A percentile compares a stretch with the other conserved stretches of the same genome.
These are phyloP conservation scores for Drosophila tsacasi DNA, from an alignment of 1,140 invertebrate genomes.

Conservation along the genomic window DNA sequence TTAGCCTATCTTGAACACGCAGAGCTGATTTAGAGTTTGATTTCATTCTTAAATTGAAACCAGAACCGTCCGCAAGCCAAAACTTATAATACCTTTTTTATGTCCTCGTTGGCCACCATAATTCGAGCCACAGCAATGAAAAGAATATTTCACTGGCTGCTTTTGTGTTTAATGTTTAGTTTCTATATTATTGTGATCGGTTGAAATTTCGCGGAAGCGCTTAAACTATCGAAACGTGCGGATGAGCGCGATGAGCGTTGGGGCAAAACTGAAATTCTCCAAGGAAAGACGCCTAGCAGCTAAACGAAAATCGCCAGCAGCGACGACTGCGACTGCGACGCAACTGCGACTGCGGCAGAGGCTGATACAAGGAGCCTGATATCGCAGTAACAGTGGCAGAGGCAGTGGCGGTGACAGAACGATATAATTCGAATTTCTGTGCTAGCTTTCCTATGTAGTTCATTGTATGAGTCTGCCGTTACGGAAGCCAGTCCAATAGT, in stretches of 20 bases:
- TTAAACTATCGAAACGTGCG: conserved; percentile 61
- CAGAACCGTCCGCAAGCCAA: not conserved
- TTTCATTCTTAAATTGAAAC: not conserved
- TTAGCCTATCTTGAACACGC: not conserved
- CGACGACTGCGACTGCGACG: conserved; percentile 18
- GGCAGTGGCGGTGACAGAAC: conserved; percentile 19
- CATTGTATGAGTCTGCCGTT: not conserved
- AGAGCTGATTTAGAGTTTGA: not conserved
- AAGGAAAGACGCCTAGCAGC: conserved; percentile 73
- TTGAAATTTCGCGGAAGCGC: conserved; percentile 8
- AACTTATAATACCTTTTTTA: conserved; percentile 56
- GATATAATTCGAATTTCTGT: conserved; percentile 31
- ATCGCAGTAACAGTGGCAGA: conserved; percentile 30
- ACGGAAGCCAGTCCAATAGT: not conserved
- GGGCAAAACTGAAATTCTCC: conserved; percentile 68
- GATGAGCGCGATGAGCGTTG: conserved; percentile 59
- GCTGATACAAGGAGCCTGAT: conserved; percentile 31
- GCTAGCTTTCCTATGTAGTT: conserved; percentile 3
- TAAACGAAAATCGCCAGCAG: conserved; percentile 54
- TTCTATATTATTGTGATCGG: not conserved
- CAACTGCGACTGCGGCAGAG: conserved; percentile 29
- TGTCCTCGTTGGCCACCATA: conserved; percentile 70
- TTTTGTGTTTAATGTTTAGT: not conserved
- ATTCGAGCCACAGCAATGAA: not conserved
- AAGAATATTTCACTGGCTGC: not conserved